A percentile compares a stretch with the other conserved stretches of the same genome.
Conservation (phyloP, 1,140 invertebrate species). For the Tetramorium parvispinum region DNA sequence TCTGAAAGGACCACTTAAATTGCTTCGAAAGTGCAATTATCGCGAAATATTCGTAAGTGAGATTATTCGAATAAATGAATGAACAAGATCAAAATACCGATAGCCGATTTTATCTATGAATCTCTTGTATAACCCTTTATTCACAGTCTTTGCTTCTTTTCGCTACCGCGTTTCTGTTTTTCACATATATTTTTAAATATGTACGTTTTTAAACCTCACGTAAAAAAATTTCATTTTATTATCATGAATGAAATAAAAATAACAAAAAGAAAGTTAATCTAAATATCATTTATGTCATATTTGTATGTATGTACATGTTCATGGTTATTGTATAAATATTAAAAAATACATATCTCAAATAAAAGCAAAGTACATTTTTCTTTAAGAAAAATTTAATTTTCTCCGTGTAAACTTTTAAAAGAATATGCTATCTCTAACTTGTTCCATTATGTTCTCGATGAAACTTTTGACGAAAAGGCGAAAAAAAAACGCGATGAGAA, state of each 20-base stretch:
- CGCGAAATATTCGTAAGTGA: neutral
- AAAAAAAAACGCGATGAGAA: neutral
- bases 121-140: neutral
- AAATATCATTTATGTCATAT: neutral
- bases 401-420: neutral
- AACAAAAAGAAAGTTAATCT: neutral
- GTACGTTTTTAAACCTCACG: neutral
- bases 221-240: neutral
- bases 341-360: neutral
- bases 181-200: neutral
- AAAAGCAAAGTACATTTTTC: neutral
- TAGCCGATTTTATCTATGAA: neutral
- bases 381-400: neutral
- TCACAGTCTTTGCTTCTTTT: neutral
- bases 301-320: neutral
- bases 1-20: neutral
- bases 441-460: neutral
- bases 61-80: slow-evolving; percentile 12
- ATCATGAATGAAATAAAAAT: neutral
- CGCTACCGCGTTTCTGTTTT: neutral
- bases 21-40: neutral
- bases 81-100: neutral
- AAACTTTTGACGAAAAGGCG: neutral
- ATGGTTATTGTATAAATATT: neutral
- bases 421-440: neutral